Conservation (phyloP, 1,140 invertebrate species). For the Arctopsyche grandis region DNA sequence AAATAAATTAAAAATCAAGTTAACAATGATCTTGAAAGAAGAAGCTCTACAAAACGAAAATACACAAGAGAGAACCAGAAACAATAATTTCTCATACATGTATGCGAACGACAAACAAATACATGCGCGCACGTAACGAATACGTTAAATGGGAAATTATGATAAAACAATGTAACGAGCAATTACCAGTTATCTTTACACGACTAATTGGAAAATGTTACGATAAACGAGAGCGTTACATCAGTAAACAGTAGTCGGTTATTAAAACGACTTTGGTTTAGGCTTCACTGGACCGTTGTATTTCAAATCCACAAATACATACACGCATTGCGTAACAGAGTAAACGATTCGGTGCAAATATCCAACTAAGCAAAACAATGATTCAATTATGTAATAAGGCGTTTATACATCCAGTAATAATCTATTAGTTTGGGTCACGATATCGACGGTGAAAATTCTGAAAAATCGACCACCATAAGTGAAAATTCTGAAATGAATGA, state of each 20-base stretch:
- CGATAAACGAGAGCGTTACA: not conserved
- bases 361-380: too few relatives aligned
- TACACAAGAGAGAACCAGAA: too few relatives aligned
- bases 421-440: too few relatives aligned
- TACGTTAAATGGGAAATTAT: not conserved
- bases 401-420: too few relatives aligned
- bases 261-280: not conserved
- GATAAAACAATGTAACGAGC: slow-evolving; percentile 14
- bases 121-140: not conserved
- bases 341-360: too few relatives aligned
- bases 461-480: too few relatives aligned
- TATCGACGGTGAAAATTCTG: too few relatives aligned
- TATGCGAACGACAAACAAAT: not conserved
- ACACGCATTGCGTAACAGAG: too few relatives aligned
- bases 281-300: not conserved
- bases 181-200: slow-evolving; percentile 11
- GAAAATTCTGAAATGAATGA: too few relatives aligned
- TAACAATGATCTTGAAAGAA: not conserved
- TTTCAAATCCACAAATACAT: too few relatives aligned
- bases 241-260: too few relatives aligned
- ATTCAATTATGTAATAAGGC: too few relatives aligned
- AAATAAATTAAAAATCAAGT: not conserved
- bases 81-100: not conserved
- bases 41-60: not conserved
- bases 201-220: slow-evolving; percentile 14